Percentiles rank a stretch among this genome's conserved stretches.
Evolutionary conservation across 2,888 invertebrate species (phyloP).

Genomic region (Mythimna vitellina): DNA sequence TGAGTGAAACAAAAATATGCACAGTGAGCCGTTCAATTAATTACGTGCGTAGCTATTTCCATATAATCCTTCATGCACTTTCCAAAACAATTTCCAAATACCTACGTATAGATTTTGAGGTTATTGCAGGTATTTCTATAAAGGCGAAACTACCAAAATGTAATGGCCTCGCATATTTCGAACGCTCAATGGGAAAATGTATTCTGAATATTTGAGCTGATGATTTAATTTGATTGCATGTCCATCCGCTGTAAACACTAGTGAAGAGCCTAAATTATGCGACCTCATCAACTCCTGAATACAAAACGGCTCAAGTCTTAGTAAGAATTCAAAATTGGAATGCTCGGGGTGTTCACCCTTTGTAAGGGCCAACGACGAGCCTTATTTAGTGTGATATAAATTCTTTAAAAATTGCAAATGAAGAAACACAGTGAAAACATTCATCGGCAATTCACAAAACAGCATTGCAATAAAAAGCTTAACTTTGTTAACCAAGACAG

Average conservation of each 20-base stretch:
- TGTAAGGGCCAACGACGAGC: conserved; percentile 46
- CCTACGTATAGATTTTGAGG: conserved; percentile 1
- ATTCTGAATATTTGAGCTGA: conserved; percentile 29
- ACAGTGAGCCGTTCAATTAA: too few relatives aligned
- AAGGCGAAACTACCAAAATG: conserved; percentile 8
- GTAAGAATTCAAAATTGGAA: conserved; percentile 68
- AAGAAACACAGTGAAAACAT: conserved; percentile 41
- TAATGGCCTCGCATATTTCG: conserved; percentile 6
- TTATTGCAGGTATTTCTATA: conserved; percentile 2
- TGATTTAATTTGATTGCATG: conserved; percentile 46
- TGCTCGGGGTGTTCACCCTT: conserved; percentile 65
- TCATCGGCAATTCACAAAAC: conserved; percentile 57
- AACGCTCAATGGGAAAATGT: conserved; percentile 13
- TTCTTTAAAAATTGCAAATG: conserved; percentile 54
- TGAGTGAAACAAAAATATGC: too few relatives aligned
- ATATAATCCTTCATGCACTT: too few relatives aligned
- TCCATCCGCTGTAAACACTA: conserved; percentile 44
- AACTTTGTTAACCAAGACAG: conserved; percentile 65
- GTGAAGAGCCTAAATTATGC: conserved; percentile 57
- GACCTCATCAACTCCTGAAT: conserved; percentile 59
- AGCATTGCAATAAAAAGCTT: conserved; percentile 57
- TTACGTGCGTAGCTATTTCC: too few relatives aligned
- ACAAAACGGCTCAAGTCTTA: conserved; percentile 53
- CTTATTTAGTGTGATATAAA: conserved; percentile 56
- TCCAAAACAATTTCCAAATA: not conserved